A percentile compares a stretch with the other conserved stretches of the same genome.
These are phyloP conservation scores for Orestias chungarensis DNA, from an alignment of 2,797 vertebrate genomes.

Conservation along the genomic window DNA sequence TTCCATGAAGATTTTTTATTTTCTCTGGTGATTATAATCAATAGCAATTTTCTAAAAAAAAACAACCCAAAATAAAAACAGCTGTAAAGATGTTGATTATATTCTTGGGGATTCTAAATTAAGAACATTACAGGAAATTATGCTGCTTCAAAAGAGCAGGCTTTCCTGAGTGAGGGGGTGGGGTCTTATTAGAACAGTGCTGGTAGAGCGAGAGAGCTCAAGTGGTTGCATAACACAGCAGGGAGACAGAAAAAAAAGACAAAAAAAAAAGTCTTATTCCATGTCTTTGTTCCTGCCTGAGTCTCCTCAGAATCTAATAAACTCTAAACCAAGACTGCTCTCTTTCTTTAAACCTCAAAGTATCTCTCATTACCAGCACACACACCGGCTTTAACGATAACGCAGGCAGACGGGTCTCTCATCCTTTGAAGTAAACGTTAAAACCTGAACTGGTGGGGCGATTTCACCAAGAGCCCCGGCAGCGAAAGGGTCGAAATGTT, in stretches of 20 bases:
- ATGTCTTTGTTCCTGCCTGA: slow-evolving; percentile 74
- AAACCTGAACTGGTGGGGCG: slow-evolving; percentile 63
- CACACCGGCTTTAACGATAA: slow-evolving; percentile 37
- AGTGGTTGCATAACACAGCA: slow-evolving; percentile 80
- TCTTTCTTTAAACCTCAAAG: slow-evolving; percentile 66
- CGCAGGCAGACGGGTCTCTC: slow-evolving; percentile 55
- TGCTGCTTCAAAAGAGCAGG: slow-evolving; percentile 78
- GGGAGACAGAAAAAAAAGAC: slow-evolving; percentile 47
- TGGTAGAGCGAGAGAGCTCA: slow-evolving; percentile 68
- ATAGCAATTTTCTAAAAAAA: slow-evolving; percentile 50
- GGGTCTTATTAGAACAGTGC: slow-evolving; percentile 76
- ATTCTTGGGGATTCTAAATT: slow-evolving; percentile 76
- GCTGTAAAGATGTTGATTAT: slow-evolving; percentile 70
- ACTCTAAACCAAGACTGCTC: slow-evolving; percentile 74
- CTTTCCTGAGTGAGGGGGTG: slow-evolving; percentile 77
- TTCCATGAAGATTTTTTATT: slow-evolving; percentile 45
- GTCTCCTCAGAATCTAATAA: slow-evolving; percentile 78
- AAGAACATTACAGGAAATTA: slow-evolving; percentile 82
- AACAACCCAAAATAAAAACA: slow-evolving; percentile 60
- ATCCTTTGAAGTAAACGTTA: slow-evolving; percentile 65
- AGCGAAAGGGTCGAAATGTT: slow-evolving; percentile 68
- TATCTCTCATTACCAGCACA: slow-evolving; percentile 64
- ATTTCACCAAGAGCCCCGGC: slow-evolving; percentile 66
- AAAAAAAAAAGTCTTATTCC: slow-evolving; percentile 65
- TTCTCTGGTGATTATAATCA: slow-evolving; percentile 65